Conservation (phyloP, 2,888 invertebrate species). For the Helobdella robusta region DNA sequence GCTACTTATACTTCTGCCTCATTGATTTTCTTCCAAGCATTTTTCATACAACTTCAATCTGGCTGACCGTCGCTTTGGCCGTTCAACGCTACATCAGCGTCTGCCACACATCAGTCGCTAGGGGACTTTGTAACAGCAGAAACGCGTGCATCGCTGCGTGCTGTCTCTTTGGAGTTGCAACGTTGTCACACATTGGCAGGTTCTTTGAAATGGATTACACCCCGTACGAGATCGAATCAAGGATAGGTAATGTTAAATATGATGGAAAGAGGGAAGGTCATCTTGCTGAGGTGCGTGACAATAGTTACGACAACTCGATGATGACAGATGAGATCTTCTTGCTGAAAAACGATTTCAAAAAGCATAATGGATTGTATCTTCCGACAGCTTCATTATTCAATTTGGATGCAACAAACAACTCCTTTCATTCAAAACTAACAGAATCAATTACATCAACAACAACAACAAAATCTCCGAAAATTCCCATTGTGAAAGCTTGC, state of each 20-base stretch:
- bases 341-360: too few relatives aligned
- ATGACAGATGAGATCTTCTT: too few relatives aligned
- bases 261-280: too few relatives aligned
- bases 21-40: constrained; percentile 45
- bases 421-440: too few relatives aligned
- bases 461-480: too few relatives aligned
- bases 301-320: too few relatives aligned
- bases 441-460: too few relatives aligned
- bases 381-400: too few relatives aligned
- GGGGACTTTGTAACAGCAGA: constrained; percentile 59
- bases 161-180: constrained; percentile 57
- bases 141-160: constrained; percentile 66
- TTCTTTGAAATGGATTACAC: constrained; percentile 26
- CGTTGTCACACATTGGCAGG: constrained; percentile 54
- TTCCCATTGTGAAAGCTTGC: constrained; percentile 12
- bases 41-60: constrained; percentile 31
- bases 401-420: too few relatives aligned
- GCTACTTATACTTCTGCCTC: constrained; percentile 60
- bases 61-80: constrained; percentile 32
- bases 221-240: constrained; percentile 54
- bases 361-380: too few relatives aligned
- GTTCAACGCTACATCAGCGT: constrained; percentile 83
- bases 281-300: too few relatives aligned
- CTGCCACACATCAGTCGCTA: constrained; percentile 77
- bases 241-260: too few relatives aligned